Percentiles rank a stretch among this genome's conserved stretches.
phyloP scores from a whole-genome alignment of 2,888 invertebrate species.

The Sinotaia quadrata region DNA sequence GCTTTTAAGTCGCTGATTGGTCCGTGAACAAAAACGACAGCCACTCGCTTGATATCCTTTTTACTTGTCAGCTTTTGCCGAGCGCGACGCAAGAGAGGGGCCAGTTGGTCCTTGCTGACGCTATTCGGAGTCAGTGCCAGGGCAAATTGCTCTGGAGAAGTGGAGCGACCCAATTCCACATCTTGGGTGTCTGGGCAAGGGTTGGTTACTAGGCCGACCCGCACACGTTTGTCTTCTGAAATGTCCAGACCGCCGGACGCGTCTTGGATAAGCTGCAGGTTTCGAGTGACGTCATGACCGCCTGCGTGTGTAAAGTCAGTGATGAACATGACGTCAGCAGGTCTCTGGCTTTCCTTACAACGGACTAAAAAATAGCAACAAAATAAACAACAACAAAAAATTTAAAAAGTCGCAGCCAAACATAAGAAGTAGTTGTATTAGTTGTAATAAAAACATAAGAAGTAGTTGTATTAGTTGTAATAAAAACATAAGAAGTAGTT shows the following conservation, averaged over 20 bases:
- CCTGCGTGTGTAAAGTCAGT: slow-evolving; percentile 25
- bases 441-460: no score
- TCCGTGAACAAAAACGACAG: slow-evolving; percentile 25
- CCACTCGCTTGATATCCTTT: neutral
- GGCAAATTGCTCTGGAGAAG: slow-evolving; percentile 15
- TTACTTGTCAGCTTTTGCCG: slow-evolving; percentile 3
- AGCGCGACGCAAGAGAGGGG: neutral
- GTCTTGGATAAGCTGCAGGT: slow-evolving; percentile 8
- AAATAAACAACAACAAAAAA: slow-evolving; percentile 3
- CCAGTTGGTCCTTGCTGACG: neutral
- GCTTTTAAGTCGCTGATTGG: slow-evolving; percentile 23
- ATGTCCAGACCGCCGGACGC: slow-evolving; percentile 17
- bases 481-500: no score
- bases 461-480: no score
- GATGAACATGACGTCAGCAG: slow-evolving; percentile 31
- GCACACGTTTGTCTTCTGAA: slow-evolving; percentile 9
- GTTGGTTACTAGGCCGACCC: slow-evolving; percentile 22
- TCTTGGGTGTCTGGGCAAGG: slow-evolving; percentile 12
- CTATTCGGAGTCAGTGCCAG: neutral
- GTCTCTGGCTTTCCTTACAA: neutral
- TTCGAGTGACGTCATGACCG: slow-evolving; percentile 6
- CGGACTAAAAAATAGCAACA: slow-evolving; percentile 2
- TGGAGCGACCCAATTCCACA: neutral
- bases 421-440: no score
- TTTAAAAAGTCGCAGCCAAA: slow-evolving; percentile 11